Evolutionary conservation across 2,888 invertebrate species (phyloP).

Genomic region (Morpho helenor): DNA sequence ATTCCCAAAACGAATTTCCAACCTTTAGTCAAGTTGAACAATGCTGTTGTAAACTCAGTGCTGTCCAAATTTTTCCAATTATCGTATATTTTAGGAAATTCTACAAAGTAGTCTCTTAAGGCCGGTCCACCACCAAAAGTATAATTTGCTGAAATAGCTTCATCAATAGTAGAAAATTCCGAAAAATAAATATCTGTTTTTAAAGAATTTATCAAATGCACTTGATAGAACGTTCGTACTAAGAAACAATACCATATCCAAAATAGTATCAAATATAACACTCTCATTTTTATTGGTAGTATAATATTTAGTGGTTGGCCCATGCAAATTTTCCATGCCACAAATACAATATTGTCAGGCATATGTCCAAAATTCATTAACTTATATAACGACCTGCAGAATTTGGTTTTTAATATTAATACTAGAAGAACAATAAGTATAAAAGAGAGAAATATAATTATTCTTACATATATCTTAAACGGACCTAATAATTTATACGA

Average conservation of each 20-base stretch:
- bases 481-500: slow-evolving; percentile 57
- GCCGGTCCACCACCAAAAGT: slow-evolving; percentile 52
- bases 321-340: slow-evolving; percentile 46
- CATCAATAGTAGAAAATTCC: slow-evolving; percentile 48
- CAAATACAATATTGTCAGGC: slow-evolving; percentile 33
- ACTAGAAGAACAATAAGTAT: slow-evolving; percentile 40
- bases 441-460: slow-evolving; percentile 45
- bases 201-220: slow-evolving; percentile 52
- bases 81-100: slow-evolving; percentile 44
- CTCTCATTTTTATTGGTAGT: slow-evolving; percentile 43
- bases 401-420: slow-evolving; percentile 37
- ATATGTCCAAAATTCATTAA: slow-evolving; percentile 24
- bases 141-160: slow-evolving; percentile 46
- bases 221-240: slow-evolving; percentile 59
- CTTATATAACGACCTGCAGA: slow-evolving; percentile 30
- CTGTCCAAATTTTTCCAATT: slow-evolving; percentile 45
- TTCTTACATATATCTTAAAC: slow-evolving; percentile 39
- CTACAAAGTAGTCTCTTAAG: slow-evolving; percentile 53
- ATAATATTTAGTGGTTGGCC: slow-evolving; percentile 42
- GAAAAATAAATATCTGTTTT: slow-evolving; percentile 47
- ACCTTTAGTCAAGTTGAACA: slow-evolving; percentile 44
- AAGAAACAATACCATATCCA: slow-evolving; percentile 63
- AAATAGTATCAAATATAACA: slow-evolving; percentile 42
- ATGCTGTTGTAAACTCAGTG: slow-evolving; percentile 37
- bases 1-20: slow-evolving; percentile 52